Evolutionary conservation across 35 echinoderm and acorn worm species (phyloP), one percentile per base, ranked within the genome.

Genomic region (Patiria miniata): DNA sequence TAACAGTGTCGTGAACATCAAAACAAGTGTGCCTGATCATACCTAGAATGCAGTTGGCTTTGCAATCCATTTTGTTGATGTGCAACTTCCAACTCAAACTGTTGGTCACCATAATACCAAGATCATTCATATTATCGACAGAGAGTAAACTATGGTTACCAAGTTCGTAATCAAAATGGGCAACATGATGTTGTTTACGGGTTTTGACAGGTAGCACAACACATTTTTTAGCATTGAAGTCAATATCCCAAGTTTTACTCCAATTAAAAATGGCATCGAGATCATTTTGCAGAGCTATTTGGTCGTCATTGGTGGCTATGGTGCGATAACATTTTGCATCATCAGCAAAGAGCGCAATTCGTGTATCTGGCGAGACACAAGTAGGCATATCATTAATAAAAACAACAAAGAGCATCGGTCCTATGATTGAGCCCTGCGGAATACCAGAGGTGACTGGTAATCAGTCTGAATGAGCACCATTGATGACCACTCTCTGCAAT

Each of bases 221-320:
- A 61, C 58, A 61, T 61, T 61, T 61, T 61, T 61, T 61, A 19
- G 58, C 58, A 61, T 61, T 61, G 28, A 61, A 61, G 58, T 61
- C 58, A 61, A 61, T 61, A 19, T 5, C 58, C 58, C 58, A 61
- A 61, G 58, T 61, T 22, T 61, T 47, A 12, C 17, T 61, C 58
- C 58, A 61, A 17, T 19, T 61, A 61, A 61, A 61, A 61, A 61
- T 5, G 58, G 58, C 58, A 29, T 61, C 18, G 18, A 61, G 58
- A 61, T 61, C 58, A 61, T 61, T 29, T 6, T 68, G 60, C 60
- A 68, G 60, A 68, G 60, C 60, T n/a, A 68, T 0, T 68, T 68
- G 60, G n/a, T 7, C 2, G 1, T 68, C 5, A 68, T 68, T 68
- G 60, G 2, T 68, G 1, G 8, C 15, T 68, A 68, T 68, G n/a